Conservation (phyloP, 1,140 invertebrate genomes). For the Aphidius gifuensis region DNA sequence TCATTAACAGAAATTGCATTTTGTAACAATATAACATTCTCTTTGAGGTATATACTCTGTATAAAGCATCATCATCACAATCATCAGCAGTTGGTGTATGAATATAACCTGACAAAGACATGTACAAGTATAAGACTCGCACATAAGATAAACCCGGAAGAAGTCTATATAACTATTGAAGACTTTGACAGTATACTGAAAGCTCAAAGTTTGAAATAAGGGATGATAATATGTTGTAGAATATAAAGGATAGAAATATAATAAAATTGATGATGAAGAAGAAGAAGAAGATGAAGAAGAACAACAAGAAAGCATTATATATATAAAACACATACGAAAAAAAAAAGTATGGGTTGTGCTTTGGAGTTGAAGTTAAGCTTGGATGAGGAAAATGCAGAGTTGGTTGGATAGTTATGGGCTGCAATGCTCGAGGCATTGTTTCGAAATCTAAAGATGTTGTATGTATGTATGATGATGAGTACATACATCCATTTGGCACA, state of each 20-base stretch:
- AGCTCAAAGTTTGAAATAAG: too few relatives aligned
- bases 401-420: slow-evolving; percentile 23
- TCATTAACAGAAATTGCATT: slow-evolving; percentile 50
- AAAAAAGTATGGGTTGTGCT: too few relatives aligned
- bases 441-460: slow-evolving; percentile 43
- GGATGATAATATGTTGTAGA: too few relatives aligned
- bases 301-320: too few relatives aligned
- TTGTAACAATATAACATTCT: slow-evolving; percentile 51
- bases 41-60: slow-evolving; percentile 38
- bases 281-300: slow-evolving; percentile 25
- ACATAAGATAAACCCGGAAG: too few relatives aligned
- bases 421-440: slow-evolving; percentile 48
- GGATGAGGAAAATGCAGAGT: slow-evolving; percentile 15
- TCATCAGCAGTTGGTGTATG: neutral
- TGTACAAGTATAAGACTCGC: slow-evolving; percentile 1
- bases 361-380: slow-evolving; percentile 8
- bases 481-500: slow-evolving; percentile 36
- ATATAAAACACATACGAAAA: too few relatives aligned
- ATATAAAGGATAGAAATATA: too few relatives aligned
- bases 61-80: neutral
- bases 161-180: too few relatives aligned
- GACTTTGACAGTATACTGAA: too few relatives aligned
- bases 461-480: slow-evolving; percentile 15
- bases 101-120: neutral
- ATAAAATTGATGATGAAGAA: slow-evolving; percentile 22